Evolutionary conservation across 1,140 invertebrate genomes (phyloP).

Genomic region (Proctacanthus coquilletti): DNA sequence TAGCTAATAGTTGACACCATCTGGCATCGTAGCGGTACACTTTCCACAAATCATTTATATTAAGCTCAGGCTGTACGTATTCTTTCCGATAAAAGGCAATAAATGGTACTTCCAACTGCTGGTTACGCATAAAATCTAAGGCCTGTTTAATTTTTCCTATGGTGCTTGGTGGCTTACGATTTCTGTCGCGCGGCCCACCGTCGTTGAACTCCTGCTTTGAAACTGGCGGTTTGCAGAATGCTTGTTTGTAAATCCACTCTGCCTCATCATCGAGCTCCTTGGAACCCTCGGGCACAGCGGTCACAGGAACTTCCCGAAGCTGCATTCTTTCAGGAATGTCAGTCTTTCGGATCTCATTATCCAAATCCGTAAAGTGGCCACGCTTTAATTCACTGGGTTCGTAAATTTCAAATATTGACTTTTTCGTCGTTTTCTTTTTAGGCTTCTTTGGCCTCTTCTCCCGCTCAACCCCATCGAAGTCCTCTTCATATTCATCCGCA

Average conservation of each 20-base stretch:
- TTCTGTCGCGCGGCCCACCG: constrained; percentile 14
- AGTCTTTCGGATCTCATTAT: constrained; percentile 80
- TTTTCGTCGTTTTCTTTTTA: constrained; percentile 63
- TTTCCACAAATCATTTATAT: constrained; percentile 93
- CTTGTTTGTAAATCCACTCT: constrained; percentile 94
- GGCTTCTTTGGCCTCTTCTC: constrained; percentile 49
- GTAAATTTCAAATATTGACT: constrained; percentile 90
- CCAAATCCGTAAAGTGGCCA: constrained; percentile 87
- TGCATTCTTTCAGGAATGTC: constrained; percentile 89
- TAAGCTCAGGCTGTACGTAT: constrained; percentile 87
- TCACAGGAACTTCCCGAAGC: constrained; percentile 73
- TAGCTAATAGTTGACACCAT: constrained; percentile 84
- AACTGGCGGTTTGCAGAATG: constrained; percentile 69
- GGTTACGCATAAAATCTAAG: constrained; percentile 90
- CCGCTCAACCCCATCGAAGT: constrained; percentile 43
- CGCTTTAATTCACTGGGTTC: constrained; percentile 95
- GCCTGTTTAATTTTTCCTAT: constrained; percentile 85
- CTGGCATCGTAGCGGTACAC: constrained; percentile 92
- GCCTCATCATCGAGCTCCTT: constrained; percentile 89
- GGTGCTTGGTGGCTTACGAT: constrained; percentile 31
- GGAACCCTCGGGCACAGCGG: constrained; percentile 60
- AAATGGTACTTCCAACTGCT: constrained; percentile 91
- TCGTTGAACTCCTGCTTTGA: constrained; percentile 51
- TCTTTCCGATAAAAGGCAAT: constrained; percentile 98
- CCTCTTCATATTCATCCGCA: constrained; percentile 59